A percentile compares a stretch with the other conserved stretches of the same genome.
phyloP scores from a whole-genome alignment of 2,888 invertebrate species.

The Drosophila imparisetae region DNA sequence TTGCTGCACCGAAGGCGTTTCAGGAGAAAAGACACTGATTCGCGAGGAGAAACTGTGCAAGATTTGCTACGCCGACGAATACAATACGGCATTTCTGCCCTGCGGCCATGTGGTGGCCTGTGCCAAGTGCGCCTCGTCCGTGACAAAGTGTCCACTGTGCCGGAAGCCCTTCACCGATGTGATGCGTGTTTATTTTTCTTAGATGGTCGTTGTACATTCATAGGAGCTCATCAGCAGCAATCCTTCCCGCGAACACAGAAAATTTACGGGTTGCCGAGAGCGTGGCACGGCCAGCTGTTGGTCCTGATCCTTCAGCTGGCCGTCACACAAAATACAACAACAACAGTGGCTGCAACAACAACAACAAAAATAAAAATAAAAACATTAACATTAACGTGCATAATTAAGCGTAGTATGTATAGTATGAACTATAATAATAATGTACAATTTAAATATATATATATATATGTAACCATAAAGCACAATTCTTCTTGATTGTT shows the following conservation, averaged over 20 bases:
- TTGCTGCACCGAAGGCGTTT: constrained; percentile 3
- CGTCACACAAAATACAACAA: constrained; percentile 29
- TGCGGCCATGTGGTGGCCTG: constrained; percentile 98
- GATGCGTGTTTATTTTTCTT: constrained; percentile 85
- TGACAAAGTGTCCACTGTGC: constrained; percentile 95
- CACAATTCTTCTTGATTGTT: background rate
- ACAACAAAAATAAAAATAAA: background rate
- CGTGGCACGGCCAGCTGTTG: constrained; percentile 59
- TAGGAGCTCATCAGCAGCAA: background rate
- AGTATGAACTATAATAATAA: constrained; percentile 6
- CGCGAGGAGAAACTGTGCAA: constrained; percentile 91
- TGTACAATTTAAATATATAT: constrained; percentile 11
- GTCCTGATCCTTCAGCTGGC: constrained; percentile 49
- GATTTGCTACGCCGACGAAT: constrained; percentile 95
- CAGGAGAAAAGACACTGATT: constrained; percentile 42
- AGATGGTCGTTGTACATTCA: constrained; percentile 41
- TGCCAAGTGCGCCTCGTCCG: constrained; percentile 94
- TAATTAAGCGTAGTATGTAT: constrained; percentile 16
- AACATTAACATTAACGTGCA: background rate
- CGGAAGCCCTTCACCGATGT: constrained; percentile 89
- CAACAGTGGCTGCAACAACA: background rate
- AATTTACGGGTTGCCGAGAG: constrained; percentile 4
- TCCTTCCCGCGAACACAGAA: background rate
- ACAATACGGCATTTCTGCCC: constrained; percentile 96
- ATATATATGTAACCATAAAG: background rate